Evolutionary conservation across 2,797 vertebrate species (phyloP), one percentile per base, ranked within the genome.

Genomic region (Catharus ustulatus): DNA sequence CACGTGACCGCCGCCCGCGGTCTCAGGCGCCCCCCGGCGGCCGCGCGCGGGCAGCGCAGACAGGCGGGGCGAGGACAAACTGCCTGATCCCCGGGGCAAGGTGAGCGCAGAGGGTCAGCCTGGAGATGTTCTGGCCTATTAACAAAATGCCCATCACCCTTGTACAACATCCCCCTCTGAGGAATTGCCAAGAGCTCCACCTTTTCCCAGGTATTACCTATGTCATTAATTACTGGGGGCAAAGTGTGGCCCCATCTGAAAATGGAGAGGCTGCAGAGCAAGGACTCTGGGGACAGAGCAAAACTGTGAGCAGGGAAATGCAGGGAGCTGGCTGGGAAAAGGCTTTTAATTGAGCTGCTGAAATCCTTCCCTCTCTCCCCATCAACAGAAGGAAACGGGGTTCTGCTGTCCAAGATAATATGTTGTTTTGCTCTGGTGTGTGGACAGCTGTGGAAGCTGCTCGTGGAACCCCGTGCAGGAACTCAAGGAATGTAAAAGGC

Each of bases 201-300:
- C 11, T 68, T 46, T 15, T 26, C 36, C 61, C 59, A 34, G 42
- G 51, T 5, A n/a, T 49, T 62, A 38, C 16, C 15, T 19, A 36
- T 7, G 45, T 1, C 0, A 7, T 20, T 61, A 23, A 30, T 82
- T 64, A 38, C 29, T 12, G 26, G 30, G 45, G 15, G 13, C 17
- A 13, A 58, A 7, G 11, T 12, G 18, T 13, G 46, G 77, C 14
- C 27, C 11, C 32, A 24, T 20, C 27, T 40, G 22, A 9, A 29
- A 6, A 12, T 7, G 23, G 18, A 42, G 27, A 66, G 26, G 23
- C 21, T 10, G 4, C 0, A 0, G 30, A 51, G 27, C 0, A 0
- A 11, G 29, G 20, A 29, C 22, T 76, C 27, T 20, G n/a, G 4
- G 10, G 29, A 29, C 2, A 8, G 15, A 18, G 42, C 2, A 14